Evolutionary conservation across 2,888 invertebrate genomes (phyloP).

Genomic region (Clitarchus hookeri): DNA sequence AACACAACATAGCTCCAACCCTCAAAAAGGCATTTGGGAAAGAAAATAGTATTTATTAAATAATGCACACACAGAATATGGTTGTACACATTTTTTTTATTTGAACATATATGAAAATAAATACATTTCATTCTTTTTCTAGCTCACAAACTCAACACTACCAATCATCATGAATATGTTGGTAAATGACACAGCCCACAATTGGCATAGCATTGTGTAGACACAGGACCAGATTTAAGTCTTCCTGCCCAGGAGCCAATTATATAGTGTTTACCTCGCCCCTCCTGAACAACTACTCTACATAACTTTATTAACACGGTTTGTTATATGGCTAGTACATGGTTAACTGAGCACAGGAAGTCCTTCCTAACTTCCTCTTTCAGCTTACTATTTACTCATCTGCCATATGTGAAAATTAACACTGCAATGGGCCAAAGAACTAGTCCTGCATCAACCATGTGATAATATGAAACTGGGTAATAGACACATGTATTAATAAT

Average conservation of each 20-base stretch:
- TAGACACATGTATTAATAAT: no score
- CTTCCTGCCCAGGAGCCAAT: background rate
- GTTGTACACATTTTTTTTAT: background rate
- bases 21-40: background rate
- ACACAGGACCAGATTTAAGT: background rate
- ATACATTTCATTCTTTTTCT: background rate
- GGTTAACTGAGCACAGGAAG: no score
- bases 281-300: no score
- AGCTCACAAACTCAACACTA: background rate
- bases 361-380: no score
- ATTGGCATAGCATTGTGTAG: background rate
- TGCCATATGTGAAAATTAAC: no score
- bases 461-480: no score
- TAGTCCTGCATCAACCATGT: no score
- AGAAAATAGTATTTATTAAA: background rate
- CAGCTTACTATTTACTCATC: no score
- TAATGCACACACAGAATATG: background rate
- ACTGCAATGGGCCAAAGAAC: no score
- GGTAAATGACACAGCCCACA: slow-evolving; percentile 14
- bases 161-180: background rate
- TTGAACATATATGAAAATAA: slow-evolving; percentile 1
- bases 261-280: background rate
- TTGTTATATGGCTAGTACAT: no score
- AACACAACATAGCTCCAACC: no score
- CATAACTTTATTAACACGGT: no score